Evolutionary conservation across 2,113 vertebrate species (phyloP).

Genomic region (Rhea pennata): DNA sequence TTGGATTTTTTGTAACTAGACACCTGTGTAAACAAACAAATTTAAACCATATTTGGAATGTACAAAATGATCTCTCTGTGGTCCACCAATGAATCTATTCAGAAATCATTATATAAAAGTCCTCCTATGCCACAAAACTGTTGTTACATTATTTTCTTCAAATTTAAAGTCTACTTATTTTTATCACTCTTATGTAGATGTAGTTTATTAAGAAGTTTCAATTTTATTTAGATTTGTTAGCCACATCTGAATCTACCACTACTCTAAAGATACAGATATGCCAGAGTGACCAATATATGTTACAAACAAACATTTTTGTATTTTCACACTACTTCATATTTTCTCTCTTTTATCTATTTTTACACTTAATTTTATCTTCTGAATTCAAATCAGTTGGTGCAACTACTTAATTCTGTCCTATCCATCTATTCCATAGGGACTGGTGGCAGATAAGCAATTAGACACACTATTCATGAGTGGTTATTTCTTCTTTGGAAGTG

Average conservation of each 20-base stretch:
- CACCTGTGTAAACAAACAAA: neutral
- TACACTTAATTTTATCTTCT: neutral
- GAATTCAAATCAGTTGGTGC: neutral
- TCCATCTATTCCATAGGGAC: neutral
- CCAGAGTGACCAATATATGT: neutral
- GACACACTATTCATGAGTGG: neutral
- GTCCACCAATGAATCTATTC: neutral
- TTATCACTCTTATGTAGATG: neutral
- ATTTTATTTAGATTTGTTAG: neutral
- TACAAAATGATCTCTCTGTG: neutral
- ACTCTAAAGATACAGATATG: neutral
- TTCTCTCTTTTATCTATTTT: neutral
- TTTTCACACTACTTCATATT: neutral
- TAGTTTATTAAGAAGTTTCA: neutral
- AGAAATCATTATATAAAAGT: neutral
- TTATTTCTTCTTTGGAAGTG: conserved; percentile 43
- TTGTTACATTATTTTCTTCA: neutral
- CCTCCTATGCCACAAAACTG: neutral
- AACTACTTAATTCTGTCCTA: neutral
- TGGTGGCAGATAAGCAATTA: conserved; percentile 22
- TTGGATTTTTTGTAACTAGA: neutral
- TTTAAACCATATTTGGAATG: neutral
- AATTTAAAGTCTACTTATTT: neutral
- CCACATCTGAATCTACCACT: neutral
- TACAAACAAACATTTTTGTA: neutral